Base-by-base conservation (phyloP, 2,113 vertebrate species). In the Muscicapa adusta region DNA sequence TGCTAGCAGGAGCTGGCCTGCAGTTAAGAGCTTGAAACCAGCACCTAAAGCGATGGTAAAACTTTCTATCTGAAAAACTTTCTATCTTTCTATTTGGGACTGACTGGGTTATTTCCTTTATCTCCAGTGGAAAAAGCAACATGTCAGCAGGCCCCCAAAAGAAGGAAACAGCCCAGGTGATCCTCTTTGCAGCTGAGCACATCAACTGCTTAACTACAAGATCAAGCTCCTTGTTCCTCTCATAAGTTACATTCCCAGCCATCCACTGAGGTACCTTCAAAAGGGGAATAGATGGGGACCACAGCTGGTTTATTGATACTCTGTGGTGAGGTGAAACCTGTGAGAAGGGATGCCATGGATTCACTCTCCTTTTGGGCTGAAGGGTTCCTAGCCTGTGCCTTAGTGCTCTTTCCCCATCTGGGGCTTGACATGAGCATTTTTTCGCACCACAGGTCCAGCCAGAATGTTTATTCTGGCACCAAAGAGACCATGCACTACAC, bases 291-390 rank as follows among this genome's bases (percentile, higher is more conserved):
- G 26, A 13, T 9, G 29, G 57, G 12, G 12, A 47, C 47, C 19
- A 20, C 18, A 23, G 10, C 33, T 29, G 10, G 12, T 43, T 85
- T 79, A 33, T 43, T 26, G 5, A 20, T 79, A 7, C 14, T 81
- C 42, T n/a, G 38, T 45, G 33, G 28, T 75, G 68, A 58, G 18
- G n/a, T 5, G 2, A 22, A 76, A 9, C 38, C 2, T 71, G 34
- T 20, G 33, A 66, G 19, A 14, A 18, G 8, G 6, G 1, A 20
- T 83, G 48, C 26, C 19, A 5, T 0, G 4, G 33, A 18, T 45
- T 71, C 5, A 8, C 0, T 2, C 7, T 1, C 1, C 1, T 50
- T 7, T 38, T 25, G 9, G 34, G 5, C 26, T 20, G 25, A 63
- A 34, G 47, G 18, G 8, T 9, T 15, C 42, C 26, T 45, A 26